These are phyloP conservation scores for Syrmaticus mikado DNA, from an alignment of 2,113 vertebrate genomes.

Conservation along the genomic window DNA sequence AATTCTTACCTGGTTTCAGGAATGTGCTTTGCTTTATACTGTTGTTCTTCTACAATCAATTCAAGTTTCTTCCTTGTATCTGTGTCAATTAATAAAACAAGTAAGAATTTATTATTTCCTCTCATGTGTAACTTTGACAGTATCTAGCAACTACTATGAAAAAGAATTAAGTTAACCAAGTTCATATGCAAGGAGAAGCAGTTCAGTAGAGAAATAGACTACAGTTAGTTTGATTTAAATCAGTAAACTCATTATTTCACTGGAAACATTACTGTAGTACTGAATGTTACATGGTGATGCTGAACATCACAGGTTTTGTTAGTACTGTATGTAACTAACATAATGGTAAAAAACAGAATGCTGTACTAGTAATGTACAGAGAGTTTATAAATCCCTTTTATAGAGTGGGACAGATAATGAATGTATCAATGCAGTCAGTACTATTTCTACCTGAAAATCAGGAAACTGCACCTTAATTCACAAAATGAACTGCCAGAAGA, in stretches of 20 bases:
- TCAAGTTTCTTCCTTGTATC: not conserved
- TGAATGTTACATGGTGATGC: not conserved
- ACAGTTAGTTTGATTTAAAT: not conserved
- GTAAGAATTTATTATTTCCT: not conserved
- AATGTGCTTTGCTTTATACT: not conserved
- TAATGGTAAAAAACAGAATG: not conserved
- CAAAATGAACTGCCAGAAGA: not conserved
- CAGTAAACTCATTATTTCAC: not conserved
- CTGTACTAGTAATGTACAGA: not conserved
- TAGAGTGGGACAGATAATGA: not conserved
- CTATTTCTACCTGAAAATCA: conserved; percentile 11
- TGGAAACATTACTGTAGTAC: not conserved
- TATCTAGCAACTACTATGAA: not conserved
- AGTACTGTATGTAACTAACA: not conserved
- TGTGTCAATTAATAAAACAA: not conserved
- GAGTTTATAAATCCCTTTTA: not conserved
- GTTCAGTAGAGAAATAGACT: not conserved
- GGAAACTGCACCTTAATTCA: not conserved
- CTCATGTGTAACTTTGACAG: not conserved
- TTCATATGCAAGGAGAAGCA: not conserved
- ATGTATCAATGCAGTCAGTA: not conserved
- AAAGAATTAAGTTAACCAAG: not conserved
- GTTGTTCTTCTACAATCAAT: not conserved
- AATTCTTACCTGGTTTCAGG: conserved; percentile 45
- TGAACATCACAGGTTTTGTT: not conserved